A percentile compares a stretch with the other conserved stretches of the same genome.
These are phyloP conservation scores for Thalassarche chlororhynchos DNA, from an alignment of 2,113 vertebrate species.

Conservation along the genomic window DNA sequence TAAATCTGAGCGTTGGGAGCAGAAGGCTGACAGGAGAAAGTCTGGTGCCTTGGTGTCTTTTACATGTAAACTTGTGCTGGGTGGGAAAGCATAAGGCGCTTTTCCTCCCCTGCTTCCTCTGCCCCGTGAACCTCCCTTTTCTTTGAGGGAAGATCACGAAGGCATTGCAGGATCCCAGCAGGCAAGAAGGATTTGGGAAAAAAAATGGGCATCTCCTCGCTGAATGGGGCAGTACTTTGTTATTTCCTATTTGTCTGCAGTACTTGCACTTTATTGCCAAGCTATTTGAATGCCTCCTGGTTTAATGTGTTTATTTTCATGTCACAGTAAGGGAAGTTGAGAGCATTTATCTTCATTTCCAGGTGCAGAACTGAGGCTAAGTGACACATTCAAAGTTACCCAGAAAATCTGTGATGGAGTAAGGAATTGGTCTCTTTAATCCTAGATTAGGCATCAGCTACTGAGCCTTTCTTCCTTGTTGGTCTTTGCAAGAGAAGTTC, in stretches of 20 bases:
- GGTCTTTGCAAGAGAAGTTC: neutral
- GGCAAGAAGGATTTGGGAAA: neutral
- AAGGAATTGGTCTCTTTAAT: neutral
- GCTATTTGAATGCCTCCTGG: constrained; percentile 14
- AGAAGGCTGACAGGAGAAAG: neutral
- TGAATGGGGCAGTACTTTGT: constrained; percentile 34
- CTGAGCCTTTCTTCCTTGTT: neutral
- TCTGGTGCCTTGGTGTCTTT: neutral
- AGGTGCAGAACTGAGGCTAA: constrained; percentile 1
- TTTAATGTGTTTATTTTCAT: constrained; percentile 54
- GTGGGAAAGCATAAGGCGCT: neutral
- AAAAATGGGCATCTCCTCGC: neutral
- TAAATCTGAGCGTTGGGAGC: neutral
- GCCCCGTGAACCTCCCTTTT: constrained; percentile 3
- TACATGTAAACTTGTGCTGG: neutral
- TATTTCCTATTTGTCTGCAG: constrained; percentile 48
- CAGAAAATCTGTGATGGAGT: constrained; percentile 32
- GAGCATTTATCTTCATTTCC: constrained; percentile 59
- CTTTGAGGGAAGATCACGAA: neutral
- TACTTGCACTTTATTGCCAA: constrained; percentile 25
- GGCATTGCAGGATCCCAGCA: neutral
- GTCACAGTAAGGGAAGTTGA: constrained; percentile 23
- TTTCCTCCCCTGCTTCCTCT: constrained; percentile 6
- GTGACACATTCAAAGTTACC: neutral
- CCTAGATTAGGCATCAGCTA: neutral